Evolutionary conservation across 2,113 vertebrate genomes (phyloP).

Genomic region (Brachypodius melanocephalos): DNA sequence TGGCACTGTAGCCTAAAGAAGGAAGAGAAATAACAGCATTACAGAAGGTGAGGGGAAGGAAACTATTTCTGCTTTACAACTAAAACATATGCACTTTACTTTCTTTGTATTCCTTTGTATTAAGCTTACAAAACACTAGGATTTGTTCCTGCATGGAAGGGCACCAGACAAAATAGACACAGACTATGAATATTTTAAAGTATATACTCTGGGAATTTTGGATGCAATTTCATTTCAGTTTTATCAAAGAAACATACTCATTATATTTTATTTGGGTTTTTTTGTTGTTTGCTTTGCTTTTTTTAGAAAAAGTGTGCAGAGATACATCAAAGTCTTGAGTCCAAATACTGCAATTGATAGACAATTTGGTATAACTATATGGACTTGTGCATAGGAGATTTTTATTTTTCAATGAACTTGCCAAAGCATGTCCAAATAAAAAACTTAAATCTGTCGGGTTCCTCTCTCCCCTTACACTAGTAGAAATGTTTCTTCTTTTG

Average conservation of each 20-base stretch:
- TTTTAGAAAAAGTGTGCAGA: not conserved
- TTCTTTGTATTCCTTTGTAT: not conserved
- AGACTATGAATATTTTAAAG: not conserved
- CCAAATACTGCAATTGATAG: not conserved
- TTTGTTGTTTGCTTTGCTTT: not conserved
- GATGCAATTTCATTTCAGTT: not conserved
- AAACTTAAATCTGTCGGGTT: not conserved
- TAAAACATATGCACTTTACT: not conserved
- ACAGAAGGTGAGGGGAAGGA: not conserved
- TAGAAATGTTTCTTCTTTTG: not conserved
- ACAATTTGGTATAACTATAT: not conserved
- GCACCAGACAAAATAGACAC: not conserved
- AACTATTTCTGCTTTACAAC: not conserved
- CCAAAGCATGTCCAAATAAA: not conserved
- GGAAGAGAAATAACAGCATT: not conserved
- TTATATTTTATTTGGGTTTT: not conserved
- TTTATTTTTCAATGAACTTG: not conserved
- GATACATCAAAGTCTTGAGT: not conserved
- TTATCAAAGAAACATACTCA: not conserved
- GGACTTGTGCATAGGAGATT: not conserved
- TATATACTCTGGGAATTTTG: not conserved
- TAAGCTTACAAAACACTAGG: not conserved
- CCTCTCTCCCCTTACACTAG: not conserved
- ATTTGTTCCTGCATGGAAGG: not conserved
- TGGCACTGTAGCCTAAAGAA: constrained; percentile 80